Base-by-base conservation (phyloP, 2,888 invertebrate species). In the Azorinus chamasolen region DNA sequence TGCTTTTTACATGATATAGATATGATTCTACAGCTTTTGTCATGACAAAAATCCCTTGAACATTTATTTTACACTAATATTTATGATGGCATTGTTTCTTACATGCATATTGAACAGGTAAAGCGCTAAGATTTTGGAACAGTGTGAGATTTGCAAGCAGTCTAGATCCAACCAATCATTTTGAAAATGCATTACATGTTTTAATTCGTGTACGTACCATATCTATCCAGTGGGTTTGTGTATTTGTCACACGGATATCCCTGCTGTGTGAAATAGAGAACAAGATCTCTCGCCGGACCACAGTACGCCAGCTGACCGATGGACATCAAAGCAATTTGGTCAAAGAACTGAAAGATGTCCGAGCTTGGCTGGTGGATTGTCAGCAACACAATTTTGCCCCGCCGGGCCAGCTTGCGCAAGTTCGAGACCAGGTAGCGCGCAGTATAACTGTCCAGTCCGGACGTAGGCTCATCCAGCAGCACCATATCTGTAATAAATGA, bases 221-320 rank as follows among this genome's bases (percentile, higher is more conserved):
- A 99, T 93, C 98, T 98, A 96, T 98, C 98, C 5, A 99, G 94
- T 0, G 99, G 99, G 93, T 99, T 99, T 92, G 99, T 98, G 59
- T 98, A 94, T 91, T 97, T 97, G 0, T 98, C 98, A 93, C 99
- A 99, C 0, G 98, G 98, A 92, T 98, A 98, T 8, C 99, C 99
- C 85, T 98, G 97, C 79, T 96, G 96, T 63, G 97, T 96, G 93
- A 99, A 99, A 93, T 99, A 98, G 90, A 97, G 97, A 76, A 99
- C 94, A 95, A 99, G 96, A 87, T 97, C 96, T 61, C 97, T 95
- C 0, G 98, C 57, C 46, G 69, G 74, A 80, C 94, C 94, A 53
- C 90, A 92, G 79, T 93, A 94, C 5, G 98, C 97, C 39, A 98
- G 96, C 88, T 98, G 93, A 45, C 94, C 90, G 32, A 70, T 53